phyloP scores from a whole-genome alignment of 1,140 invertebrate species.

The Listronotus bonariensis region DNA sequence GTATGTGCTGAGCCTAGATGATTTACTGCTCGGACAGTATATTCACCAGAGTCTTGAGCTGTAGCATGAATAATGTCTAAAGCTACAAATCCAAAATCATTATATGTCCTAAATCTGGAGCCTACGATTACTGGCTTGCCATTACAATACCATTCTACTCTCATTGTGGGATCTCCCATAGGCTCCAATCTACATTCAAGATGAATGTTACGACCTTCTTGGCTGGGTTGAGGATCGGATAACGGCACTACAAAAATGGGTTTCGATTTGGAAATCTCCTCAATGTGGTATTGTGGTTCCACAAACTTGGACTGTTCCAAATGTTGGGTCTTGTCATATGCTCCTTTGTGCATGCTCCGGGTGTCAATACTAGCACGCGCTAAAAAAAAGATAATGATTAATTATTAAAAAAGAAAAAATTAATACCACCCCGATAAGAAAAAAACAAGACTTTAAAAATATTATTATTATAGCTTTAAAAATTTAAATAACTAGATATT shows the following conservation, averaged over 20 bases:
- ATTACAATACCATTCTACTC: slow-evolving; percentile 95
- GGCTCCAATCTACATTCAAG: slow-evolving; percentile 89
- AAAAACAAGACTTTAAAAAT: too few relatives aligned
- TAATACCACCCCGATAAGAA: too few relatives aligned
- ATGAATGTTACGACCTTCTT: slow-evolving; percentile 90
- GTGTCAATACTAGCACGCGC: slow-evolving; percentile 86
- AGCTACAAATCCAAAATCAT: slow-evolving; percentile 92
- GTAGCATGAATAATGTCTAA: slow-evolving; percentile 88
- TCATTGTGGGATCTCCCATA: slow-evolving; percentile 94
- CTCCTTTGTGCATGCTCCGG: slow-evolving; percentile 80
- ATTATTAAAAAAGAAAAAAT: too few relatives aligned
- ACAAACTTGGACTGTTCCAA: slow-evolving; percentile 85
- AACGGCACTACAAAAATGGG: slow-evolving; percentile 87
- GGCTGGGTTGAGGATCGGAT: slow-evolving; percentile 78
- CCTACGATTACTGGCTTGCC: slow-evolving; percentile 84
- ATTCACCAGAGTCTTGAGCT: slow-evolving; percentile 89
- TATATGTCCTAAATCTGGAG: slow-evolving; percentile 92
- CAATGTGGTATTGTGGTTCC: slow-evolving; percentile 86
- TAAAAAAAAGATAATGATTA: slow-evolving; percentile 55
- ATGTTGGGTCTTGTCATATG: slow-evolving; percentile 85
- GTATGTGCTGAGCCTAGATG: slow-evolving; percentile 90
- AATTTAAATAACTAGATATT: too few relatives aligned
- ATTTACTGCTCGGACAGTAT: slow-evolving; percentile 89
- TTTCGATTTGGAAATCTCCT: slow-evolving; percentile 92
- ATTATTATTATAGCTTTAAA: too few relatives aligned